Evolutionary conservation across 1,140 invertebrate genomes (phyloP).

Genomic region (Macrostomum lignano): DNA sequence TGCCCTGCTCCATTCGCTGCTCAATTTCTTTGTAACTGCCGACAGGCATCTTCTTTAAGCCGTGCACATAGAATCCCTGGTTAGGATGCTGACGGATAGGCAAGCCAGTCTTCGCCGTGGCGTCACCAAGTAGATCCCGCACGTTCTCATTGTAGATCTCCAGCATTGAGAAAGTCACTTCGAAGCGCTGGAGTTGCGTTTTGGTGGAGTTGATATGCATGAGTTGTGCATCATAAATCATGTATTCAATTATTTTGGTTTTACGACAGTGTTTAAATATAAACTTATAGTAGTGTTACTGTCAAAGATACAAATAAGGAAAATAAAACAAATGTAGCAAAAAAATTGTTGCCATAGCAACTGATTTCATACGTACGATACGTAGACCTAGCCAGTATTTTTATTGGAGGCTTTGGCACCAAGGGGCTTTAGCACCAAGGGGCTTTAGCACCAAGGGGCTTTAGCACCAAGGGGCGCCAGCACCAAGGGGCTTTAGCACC

Average conservation of each 20-base stretch:
- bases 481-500: too few relatives aligned
- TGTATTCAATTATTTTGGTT: neutral
- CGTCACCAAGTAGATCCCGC: conserved; percentile 22
- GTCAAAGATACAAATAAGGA: too few relatives aligned
- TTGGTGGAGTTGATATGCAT: too few relatives aligned
- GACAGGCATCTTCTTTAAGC: conserved; percentile 24
- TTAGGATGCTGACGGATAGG: conserved; percentile 25
- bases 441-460: too few relatives aligned
- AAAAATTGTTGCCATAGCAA: too few relatives aligned
- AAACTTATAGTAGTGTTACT: too few relatives aligned
- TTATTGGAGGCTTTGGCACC: too few relatives aligned
- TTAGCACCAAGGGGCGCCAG: too few relatives aligned
- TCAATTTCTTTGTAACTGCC: conserved; percentile 27
- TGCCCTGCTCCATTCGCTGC: conserved; percentile 28
- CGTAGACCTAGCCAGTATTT: too few relatives aligned
- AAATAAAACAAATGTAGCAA: neutral
- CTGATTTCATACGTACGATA: too few relatives aligned
- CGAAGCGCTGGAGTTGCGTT: conserved; percentile 22
- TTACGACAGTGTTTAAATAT: too few relatives aligned
- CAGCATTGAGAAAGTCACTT: conserved; percentile 29
- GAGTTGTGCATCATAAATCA: conserved; percentile 1
- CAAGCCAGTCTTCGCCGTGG: conserved; percentile 25
- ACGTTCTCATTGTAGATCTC: conserved; percentile 30
- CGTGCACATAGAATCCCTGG: conserved; percentile 27
- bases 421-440: too few relatives aligned